A percentile compares a stretch with the other conserved stretches of the same genome.
Conservation (phyloP, 2,797 vertebrate genomes). For the Sorex maritimensis region DNA sequence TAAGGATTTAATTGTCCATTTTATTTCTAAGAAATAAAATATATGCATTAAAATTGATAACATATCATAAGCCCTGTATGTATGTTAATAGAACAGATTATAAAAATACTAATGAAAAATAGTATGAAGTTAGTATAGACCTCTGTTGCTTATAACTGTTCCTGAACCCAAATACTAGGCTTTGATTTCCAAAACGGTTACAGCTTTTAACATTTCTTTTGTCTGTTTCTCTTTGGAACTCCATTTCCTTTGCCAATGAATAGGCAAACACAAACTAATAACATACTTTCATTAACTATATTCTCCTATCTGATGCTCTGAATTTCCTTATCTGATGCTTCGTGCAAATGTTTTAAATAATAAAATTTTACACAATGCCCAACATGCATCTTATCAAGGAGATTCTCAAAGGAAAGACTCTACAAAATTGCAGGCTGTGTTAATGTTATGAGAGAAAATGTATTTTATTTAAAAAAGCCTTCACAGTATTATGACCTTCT, state of each 20-base stretch:
- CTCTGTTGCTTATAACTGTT: background rate
- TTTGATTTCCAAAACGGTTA: constrained; percentile 77
- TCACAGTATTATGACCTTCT: constrained; percentile 40
- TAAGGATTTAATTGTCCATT: background rate
- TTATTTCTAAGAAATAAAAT: constrained; percentile 33
- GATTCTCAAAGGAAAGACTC: constrained; percentile 53
- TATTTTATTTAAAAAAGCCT: constrained; percentile 68
- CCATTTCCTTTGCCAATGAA: constrained; percentile 74
- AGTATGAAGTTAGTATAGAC: background rate
- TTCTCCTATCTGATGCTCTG: constrained; percentile 58
- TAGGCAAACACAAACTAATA: constrained; percentile 74
- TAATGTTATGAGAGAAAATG: constrained; percentile 9
- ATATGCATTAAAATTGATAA: constrained; percentile 33
- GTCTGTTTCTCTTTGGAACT: constrained; percentile 55
- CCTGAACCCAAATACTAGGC: constrained; percentile 33
- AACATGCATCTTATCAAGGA: constrained; percentile 63
- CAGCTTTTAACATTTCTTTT: constrained; percentile 62
- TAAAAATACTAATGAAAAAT: constrained; percentile 18
- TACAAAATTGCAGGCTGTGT: constrained; percentile 43
- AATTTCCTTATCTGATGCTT: constrained; percentile 76
- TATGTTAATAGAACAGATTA: constrained; percentile 34
- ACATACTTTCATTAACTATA: constrained; percentile 75
- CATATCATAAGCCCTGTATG: background rate
- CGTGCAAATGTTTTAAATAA: constrained; percentile 73
- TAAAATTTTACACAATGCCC: constrained; percentile 71